phyloP scores from a whole-genome alignment of 2,888 invertebrate genomes.

The Thyatira batis region DNA sequence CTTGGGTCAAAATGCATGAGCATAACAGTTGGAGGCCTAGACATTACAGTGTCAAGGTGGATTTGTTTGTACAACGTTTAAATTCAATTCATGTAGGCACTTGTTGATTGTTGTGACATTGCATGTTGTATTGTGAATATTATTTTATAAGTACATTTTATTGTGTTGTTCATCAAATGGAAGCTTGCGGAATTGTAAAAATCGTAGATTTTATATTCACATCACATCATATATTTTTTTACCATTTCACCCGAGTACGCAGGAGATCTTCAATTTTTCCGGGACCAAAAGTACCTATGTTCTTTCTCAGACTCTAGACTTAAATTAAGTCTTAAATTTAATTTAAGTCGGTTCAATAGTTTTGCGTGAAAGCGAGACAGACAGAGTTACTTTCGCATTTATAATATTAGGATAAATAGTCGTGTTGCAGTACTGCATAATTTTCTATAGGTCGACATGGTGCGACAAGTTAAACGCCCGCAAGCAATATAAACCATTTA shows the following conservation, averaged over 20 bases:
- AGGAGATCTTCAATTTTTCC: too few relatives aligned
- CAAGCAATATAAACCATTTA: neutral
- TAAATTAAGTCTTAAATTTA: too few relatives aligned
- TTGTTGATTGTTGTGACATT: neutral
- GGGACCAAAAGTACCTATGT: too few relatives aligned
- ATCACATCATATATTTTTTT: too few relatives aligned
- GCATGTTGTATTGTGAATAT: neutral
- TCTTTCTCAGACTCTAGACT: too few relatives aligned
- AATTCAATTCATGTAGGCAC: neutral
- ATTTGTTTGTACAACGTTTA: neutral
- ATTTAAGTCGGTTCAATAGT: too few relatives aligned
- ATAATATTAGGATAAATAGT: too few relatives aligned
- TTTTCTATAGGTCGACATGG: too few relatives aligned
- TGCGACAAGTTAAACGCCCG: neutral
- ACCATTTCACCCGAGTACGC: too few relatives aligned
- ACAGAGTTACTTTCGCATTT: too few relatives aligned
- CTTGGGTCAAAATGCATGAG: neutral
- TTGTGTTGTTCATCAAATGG: neutral
- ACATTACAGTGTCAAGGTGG: neutral
- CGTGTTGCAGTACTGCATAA: too few relatives aligned
- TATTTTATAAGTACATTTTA: neutral
- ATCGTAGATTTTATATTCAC: neutral
- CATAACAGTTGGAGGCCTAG: neutral
- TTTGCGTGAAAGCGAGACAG: too few relatives aligned
- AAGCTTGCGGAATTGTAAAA: neutral